phyloP scores from a whole-genome alignment of 2,113 vertebrate species.

The Oplegnathus fasciatus region DNA sequence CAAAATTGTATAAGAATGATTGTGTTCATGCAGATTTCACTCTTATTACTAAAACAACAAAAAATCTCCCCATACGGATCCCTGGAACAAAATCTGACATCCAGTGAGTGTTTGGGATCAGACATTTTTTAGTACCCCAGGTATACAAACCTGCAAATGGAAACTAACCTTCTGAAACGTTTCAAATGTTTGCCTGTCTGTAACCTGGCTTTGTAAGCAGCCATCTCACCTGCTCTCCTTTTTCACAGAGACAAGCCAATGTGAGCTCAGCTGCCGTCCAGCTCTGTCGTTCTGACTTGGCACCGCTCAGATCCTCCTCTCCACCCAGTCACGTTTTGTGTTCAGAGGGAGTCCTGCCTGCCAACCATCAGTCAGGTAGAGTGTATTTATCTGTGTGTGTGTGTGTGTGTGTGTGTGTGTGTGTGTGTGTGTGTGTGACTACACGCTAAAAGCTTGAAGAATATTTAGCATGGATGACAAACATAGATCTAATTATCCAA shows the following conservation, averaged over 20 bases:
- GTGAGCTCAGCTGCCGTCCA: constrained; percentile 65
- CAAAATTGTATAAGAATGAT: neutral
- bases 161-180: neutral
- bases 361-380: constrained; percentile 73
- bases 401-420: neutral
- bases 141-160: neutral
- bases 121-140: neutral
- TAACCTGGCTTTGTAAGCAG: neutral
- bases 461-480: neutral
- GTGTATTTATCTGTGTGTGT: neutral
- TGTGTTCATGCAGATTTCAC: neutral
- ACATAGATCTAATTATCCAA: neutral
- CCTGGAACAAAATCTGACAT: neutral
- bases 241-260: constrained; percentile 64
- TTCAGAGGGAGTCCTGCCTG: constrained; percentile 59
- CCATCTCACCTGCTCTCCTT: constrained; percentile 21
- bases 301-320: constrained; percentile 10
- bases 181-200: neutral
- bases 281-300: constrained; percentile 51
- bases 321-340: constrained; percentile 35
- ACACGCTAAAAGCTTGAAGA: neutral
- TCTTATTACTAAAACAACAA: neutral
- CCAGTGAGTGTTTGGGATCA: neutral
- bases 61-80: neutral
- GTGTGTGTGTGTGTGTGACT: neutral